Evolutionary conservation across 2,888 invertebrate species (phyloP), one percentile per base, ranked within the genome.

Genomic region (Aquatica leii): DNA sequence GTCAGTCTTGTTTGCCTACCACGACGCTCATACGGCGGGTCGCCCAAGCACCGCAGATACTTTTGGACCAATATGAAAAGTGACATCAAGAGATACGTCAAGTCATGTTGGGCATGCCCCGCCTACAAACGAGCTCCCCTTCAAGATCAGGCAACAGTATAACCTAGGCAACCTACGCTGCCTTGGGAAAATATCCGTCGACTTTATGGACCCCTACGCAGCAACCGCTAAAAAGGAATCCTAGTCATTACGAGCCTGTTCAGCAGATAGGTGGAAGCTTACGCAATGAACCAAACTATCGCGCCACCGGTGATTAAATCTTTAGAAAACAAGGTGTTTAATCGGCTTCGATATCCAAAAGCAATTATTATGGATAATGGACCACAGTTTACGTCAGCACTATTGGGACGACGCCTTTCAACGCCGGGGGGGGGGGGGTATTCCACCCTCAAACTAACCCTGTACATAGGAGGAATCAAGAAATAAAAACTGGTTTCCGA

Each of bases 221-320:
- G 43, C 21, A 9, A 53, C 68, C 3, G 11, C 40, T 2, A 21
- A 6, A 11, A 64, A 66, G 2, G 63, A 50, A 43, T 72, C 9
- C n/a, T n/a, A n/a, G 72, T 73, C 0, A 48, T 70, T 0, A 72
- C 69, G 1, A n/a, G n/a, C n/a, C n/a, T n/a, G n/a, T n/a, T n/a
- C n/a, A n/a, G n/a, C n/a, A n/a, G n/a, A n/a, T n/a, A 73, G 71
- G 60, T 64, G 0, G 73, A 73, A 43, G 73, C 71, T 0, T 71
- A 66, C 50, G 57, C 73, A 1, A 43, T 67, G 8, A 20, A 48
- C 8, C 17, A 24, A 2, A 40, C 65, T 8, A 54, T 56, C 0
- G 41, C 66, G 0, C 11, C 15, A 0, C 18, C 12, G 4, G 52
- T 67, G 3, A 43, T 65, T 1, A 9, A 24, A 0, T 31, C 48